Evolutionary conservation across 2,797 vertebrate species (phyloP), one percentile per base, ranked within the genome.

Genomic region (Rhincodon typus): DNA sequence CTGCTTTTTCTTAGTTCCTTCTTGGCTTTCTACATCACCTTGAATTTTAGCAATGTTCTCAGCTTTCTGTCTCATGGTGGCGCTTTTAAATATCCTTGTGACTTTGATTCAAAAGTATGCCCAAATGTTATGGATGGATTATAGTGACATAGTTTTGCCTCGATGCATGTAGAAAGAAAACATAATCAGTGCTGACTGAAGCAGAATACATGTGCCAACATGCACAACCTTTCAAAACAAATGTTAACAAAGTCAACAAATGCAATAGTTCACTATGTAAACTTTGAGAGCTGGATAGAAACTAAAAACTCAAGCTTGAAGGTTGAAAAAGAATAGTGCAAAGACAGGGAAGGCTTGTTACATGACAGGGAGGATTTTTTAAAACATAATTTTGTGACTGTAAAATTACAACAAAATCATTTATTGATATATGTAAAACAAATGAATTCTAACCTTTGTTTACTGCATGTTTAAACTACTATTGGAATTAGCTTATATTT

Each of bases 181-280:
- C 66, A 66, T 91, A 66, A 38, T 93, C 62, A 17, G 67, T 67
- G 90, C 62, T 67, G 66, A 93, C 34, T 93, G 62, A 67, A 42
- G 62, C 66, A 67, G 90, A 67, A 93, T 69, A 3, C 62, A 66
- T 93, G 90, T 69, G 90, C n/a, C 66, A 93, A 93, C 90, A 69
- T 42, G n/a, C n/a, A 67, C 5, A 93, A 93, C n/a, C 34, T 38
- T 93, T 90, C 90, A 93, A 93, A 93, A 42, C 62, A 93, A 93
- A 42, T 67, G 90, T 50, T 67, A 93, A 93, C 62, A 93, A 93
- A 67, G 62, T 38, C 79, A 67, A 93, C 2, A 93, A 93, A 38
- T 3, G 62, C 90, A 93, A 67, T 57, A 62, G 87, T 30, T 57
- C 87, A 62, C 53, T 46, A 84, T 21, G 42, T 84, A 84, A 84